phyloP scores from a whole-genome alignment of 1,140 invertebrate genomes.

The Drosophila parvula region DNA sequence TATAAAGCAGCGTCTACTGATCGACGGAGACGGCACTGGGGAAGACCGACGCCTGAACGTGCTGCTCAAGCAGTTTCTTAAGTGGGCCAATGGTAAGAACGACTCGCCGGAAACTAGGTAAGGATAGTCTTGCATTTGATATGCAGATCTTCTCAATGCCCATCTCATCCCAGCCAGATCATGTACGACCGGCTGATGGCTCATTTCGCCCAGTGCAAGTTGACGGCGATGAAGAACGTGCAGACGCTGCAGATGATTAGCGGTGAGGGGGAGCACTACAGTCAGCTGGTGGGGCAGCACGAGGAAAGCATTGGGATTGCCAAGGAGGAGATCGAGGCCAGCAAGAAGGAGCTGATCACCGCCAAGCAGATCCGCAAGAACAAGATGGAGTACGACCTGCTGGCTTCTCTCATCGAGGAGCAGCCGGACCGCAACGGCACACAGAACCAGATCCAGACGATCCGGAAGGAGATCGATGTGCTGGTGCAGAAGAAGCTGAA shows the following conservation, averaged over 20 bases:
- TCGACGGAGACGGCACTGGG: conserved; percentile 98
- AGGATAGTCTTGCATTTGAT: conserved; percentile 4
- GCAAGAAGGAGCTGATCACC: conserved; percentile 90
- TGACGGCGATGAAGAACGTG: conserved; percentile 93
- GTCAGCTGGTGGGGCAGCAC: conserved; percentile 90
- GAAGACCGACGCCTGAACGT: conserved; percentile 95
- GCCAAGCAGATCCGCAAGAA: conserved; percentile 94
- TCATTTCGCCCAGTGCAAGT: conserved; percentile 94
- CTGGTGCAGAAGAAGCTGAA: conserved; percentile 88
- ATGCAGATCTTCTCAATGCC: not conserved
- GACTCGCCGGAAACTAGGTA: conserved; percentile 90
- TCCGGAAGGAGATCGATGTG: conserved; percentile 90
- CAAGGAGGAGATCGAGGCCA: conserved; percentile 90
- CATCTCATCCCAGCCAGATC: conserved; percentile 84
- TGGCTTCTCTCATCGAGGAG: conserved; percentile 94
- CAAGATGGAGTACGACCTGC: conserved; percentile 95
- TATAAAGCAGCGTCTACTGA: conserved; percentile 93
- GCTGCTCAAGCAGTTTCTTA: conserved; percentile 93
- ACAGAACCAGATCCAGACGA: conserved; percentile 88
- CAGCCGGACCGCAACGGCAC: conserved; percentile 95
- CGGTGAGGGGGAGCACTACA: conserved; percentile 93
- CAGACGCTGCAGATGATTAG: conserved; percentile 92
- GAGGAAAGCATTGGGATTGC: conserved; percentile 90
- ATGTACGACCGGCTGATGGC: conserved; percentile 91
- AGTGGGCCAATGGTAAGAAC: conserved; percentile 92